These are phyloP conservation scores for Abramis brama DNA, from an alignment of 2,113 vertebrate species.

Conservation along the genomic window DNA sequence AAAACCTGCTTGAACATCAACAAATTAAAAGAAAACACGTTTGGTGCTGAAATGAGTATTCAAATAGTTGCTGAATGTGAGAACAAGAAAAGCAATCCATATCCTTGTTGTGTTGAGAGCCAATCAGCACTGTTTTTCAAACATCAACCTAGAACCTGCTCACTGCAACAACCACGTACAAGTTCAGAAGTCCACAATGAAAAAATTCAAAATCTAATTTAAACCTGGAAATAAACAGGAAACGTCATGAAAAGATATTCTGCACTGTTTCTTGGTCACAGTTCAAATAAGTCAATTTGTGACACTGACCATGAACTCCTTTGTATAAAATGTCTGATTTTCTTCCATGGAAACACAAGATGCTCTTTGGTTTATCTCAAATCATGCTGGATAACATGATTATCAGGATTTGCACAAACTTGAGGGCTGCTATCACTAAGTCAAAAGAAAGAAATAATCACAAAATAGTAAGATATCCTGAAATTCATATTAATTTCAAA, in stretches of 20 bases:
- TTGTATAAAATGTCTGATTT: background rate
- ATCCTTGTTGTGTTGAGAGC: too few species aligned
- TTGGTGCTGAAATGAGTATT: background rate
- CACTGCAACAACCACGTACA: background rate
- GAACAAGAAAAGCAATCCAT: background rate
- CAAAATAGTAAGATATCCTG: background rate
- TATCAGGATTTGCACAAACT: background rate
- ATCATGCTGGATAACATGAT: background rate
- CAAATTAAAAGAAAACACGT: background rate
- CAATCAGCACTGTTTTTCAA: background rate
- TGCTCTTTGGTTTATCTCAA: background rate
- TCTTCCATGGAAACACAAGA: background rate
- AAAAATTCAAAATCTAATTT: background rate
- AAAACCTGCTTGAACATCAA: background rate
- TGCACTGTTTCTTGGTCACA: background rate
- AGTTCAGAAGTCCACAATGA: background rate
- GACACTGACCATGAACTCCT: background rate
- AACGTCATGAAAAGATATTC: background rate
- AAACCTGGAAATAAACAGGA: background rate
- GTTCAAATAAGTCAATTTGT: background rate
- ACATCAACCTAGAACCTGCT: background rate
- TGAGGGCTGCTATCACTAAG: background rate
- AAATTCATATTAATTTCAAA: background rate
- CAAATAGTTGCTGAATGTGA: background rate
- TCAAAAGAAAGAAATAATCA: background rate